Percentiles rank a stretch among this genome's conserved stretches.
Conservation (phyloP, 2,888 invertebrate genomes). For the Epistrophe eligans region DNA sequence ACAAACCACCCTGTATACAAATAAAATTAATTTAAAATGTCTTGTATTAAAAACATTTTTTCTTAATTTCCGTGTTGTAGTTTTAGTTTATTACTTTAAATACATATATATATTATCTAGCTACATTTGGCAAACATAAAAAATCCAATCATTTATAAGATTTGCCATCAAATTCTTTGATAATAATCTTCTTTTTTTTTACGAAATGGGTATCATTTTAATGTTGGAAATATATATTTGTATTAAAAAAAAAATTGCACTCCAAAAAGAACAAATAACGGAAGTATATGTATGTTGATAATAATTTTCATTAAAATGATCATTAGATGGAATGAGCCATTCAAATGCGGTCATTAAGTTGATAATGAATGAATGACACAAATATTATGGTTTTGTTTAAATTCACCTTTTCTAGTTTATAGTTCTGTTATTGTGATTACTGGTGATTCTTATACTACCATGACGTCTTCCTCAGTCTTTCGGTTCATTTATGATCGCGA, state of each 20-base stretch:
- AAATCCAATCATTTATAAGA: not conserved
- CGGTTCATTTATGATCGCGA: not conserved
- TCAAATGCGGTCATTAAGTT: not conserved
- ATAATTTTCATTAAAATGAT: not conserved
- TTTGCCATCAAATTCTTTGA: not conserved
- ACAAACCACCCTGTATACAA: not conserved
- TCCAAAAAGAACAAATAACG: not conserved
- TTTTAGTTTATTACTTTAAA: not conserved
- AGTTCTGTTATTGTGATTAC: not conserved
- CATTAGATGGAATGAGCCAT: constrained; percentile 1
- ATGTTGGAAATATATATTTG: not conserved
- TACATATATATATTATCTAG: not conserved
- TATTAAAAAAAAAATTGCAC: not conserved
- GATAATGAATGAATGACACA: not conserved
- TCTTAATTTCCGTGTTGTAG: constrained; percentile 8
- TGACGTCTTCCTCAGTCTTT: not conserved
- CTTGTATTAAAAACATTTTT: not conserved
- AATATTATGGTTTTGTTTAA: not conserved
- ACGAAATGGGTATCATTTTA: not conserved
- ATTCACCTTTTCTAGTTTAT: too few relatives aligned
- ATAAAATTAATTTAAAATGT: not conserved
- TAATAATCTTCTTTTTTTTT: not conserved
- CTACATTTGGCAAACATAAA: not conserved
- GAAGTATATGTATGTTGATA: not conserved
- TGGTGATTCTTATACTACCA: not conserved